phyloP scores from a whole-genome alignment of 2,888 invertebrate species.

The Iphiclides podalirius region DNA sequence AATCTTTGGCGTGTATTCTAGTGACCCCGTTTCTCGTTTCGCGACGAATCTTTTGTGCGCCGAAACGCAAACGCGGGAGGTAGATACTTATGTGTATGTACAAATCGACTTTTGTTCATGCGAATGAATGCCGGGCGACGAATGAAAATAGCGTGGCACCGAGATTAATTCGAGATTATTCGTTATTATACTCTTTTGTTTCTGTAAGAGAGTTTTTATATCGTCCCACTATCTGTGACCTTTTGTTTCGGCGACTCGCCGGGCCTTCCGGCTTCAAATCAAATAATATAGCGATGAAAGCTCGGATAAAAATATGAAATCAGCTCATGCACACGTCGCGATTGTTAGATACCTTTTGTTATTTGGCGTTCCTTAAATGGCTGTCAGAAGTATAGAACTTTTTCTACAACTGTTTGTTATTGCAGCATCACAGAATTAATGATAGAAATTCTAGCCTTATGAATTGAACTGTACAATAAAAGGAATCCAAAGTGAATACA shows the following conservation, averaged over 20 bases:
- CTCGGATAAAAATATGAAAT: constrained; percentile 21
- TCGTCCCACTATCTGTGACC: constrained; percentile 24
- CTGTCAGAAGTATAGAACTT: too few species aligned
- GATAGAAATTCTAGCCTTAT: too few species aligned
- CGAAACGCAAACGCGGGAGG: constrained; percentile 13
- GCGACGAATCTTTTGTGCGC: constrained; percentile 20
- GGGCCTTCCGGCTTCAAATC: constrained; percentile 21
- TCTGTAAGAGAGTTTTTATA: constrained; percentile 20
- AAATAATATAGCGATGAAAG: constrained; percentile 22
- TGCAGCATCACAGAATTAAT: too few species aligned
- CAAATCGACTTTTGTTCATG: constrained; percentile 21
- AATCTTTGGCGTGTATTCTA: constrained; percentile 5
- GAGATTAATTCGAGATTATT: constrained; percentile 24
- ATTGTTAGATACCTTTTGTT: neutral
- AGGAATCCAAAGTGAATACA: too few species aligned
- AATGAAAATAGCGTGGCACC: constrained; percentile 18
- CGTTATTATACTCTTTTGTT: constrained; percentile 23
- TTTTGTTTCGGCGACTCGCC: constrained; percentile 13
- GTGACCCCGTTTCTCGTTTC: constrained; percentile 16
- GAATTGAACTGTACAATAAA: too few species aligned
- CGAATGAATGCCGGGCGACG: constrained; percentile 18
- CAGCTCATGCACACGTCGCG: neutral
- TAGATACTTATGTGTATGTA: constrained; percentile 15
- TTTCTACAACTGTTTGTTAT: too few species aligned
- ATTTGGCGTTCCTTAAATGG: neutral